Evolutionary conservation across 2,888 invertebrate species (phyloP).

Genomic region (Drosophila leonis): DNA sequence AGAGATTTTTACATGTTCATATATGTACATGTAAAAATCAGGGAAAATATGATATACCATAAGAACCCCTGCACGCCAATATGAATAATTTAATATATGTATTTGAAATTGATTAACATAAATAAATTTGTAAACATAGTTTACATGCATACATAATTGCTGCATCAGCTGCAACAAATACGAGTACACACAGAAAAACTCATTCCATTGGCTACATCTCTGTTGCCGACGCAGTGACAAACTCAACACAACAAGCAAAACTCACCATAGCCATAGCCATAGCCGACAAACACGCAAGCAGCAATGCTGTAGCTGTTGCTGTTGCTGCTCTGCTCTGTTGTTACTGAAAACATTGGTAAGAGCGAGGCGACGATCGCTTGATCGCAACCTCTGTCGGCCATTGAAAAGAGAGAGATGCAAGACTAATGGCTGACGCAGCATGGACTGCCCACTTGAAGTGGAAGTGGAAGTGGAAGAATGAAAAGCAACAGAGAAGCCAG

Average conservation of each 20-base stretch:
- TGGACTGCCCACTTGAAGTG: constrained; percentile 62
- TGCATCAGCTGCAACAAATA: constrained; percentile 55
- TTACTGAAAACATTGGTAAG: constrained; percentile 29
- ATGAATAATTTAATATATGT: not conserved
- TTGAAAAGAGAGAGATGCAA: constrained; percentile 70
- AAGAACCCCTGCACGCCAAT: not conserved
- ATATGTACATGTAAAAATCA: too few relatives aligned
- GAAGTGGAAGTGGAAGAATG: constrained; percentile 31
- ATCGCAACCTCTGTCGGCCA: constrained; percentile 40
- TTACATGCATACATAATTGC: not conserved
- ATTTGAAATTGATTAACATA: not conserved
- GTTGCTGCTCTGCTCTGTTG: constrained; percentile 49
- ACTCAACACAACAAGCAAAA: constrained; percentile 54
- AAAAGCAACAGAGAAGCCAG: constrained; percentile 24
- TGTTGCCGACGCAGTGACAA: constrained; percentile 30
- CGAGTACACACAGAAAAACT: not conserved
- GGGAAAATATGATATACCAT: too few relatives aligned
- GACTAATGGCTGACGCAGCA: constrained; percentile 77
- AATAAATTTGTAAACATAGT: not conserved
- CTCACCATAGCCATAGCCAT: constrained; percentile 48
- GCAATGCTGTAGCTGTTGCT: constrained; percentile 15
- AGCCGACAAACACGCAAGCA: constrained; percentile 27
- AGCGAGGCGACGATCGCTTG: constrained; percentile 60
- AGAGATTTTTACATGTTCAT: too few relatives aligned
- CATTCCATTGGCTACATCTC: constrained; percentile 29